Percentiles rank a stretch among this genome's conserved stretches.
Evolutionary conservation across 2,797 vertebrate species (phyloP).

Genomic region (Stomatorhinus walkeri): DNA sequence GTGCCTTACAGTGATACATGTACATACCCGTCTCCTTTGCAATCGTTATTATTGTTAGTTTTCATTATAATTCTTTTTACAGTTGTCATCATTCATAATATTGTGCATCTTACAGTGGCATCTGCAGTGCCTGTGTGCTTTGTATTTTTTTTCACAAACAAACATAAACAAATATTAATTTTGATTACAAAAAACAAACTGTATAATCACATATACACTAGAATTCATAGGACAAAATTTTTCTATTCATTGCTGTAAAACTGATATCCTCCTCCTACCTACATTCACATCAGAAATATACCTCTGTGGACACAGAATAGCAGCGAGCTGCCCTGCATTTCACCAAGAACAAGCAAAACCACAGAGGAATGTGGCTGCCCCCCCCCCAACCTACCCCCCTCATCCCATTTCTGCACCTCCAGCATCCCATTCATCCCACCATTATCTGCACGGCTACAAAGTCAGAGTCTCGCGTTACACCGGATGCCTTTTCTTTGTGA

Average conservation of each 20-base stretch:
- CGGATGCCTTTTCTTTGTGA: slow-evolving; percentile 19
- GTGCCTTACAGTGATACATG: background rate
- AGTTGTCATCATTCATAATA: background rate
- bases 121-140: background rate
- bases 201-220: background rate
- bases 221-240: background rate
- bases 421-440: slow-evolving; percentile 32
- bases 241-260: background rate
- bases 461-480: slow-evolving; percentile 28
- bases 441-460: slow-evolving; percentile 32
- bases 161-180: background rate
- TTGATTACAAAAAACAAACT: background rate
- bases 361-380: slow-evolving; percentile 24
- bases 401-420: slow-evolving; percentile 24
- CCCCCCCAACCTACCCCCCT: background rate
- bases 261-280: background rate
- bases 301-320: slow-evolving; percentile 19
- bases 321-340: slow-evolving; percentile 6
- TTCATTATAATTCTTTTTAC: background rate
- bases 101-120: background rate
- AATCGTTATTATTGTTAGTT: background rate
- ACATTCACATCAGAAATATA: background rate
- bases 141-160: background rate
- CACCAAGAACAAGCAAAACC: slow-evolving; percentile 18
- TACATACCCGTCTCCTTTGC: background rate